These are phyloP conservation scores for Tetragnatha versicolor DNA, from an alignment of 1,140 invertebrate species.

Conservation along the genomic window DNA sequence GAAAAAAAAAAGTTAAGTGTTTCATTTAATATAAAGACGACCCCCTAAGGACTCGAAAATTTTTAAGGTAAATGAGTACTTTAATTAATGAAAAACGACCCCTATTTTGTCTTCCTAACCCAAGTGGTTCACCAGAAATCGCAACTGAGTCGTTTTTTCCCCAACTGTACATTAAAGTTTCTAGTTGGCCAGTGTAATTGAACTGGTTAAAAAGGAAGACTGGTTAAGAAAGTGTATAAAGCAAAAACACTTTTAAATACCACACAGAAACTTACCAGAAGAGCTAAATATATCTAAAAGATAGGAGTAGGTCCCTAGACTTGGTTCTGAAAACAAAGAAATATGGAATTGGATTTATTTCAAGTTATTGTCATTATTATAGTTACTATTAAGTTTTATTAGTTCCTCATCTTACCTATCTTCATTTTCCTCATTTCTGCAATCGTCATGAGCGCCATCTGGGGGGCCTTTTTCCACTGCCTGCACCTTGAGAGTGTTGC, in stretches of 20 bases:
- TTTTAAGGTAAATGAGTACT: too few species aligned
- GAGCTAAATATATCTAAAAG: slow-evolving; percentile 74
- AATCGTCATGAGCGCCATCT: slow-evolving; percentile 67
- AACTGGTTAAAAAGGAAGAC: too few species aligned
- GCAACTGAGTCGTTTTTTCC: too few species aligned
- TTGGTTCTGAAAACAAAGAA: slow-evolving; percentile 67
- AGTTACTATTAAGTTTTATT: too few species aligned
- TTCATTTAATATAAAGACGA: too few species aligned
- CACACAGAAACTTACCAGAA: slow-evolving; percentile 69
- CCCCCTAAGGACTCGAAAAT: too few species aligned
- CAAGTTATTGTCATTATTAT: not conserved
- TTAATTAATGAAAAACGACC: too few species aligned
- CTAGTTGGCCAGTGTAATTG: too few species aligned
- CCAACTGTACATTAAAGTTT: too few species aligned
- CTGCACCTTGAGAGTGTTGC: slow-evolving; percentile 68
- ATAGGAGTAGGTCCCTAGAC: slow-evolving; percentile 77
- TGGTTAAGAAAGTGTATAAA: not conserved
- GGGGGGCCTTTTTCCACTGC: slow-evolving; percentile 64
- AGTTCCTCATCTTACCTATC: slow-evolving; percentile 64
- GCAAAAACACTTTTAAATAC: not conserved
- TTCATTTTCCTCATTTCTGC: slow-evolving; percentile 76
- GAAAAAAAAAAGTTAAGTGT: too few species aligned
- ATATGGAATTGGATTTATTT: not conserved
- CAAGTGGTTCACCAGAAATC: too few species aligned
- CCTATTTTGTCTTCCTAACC: too few species aligned